A percentile compares a stretch with the other conserved stretches of the same genome.
These are phyloP conservation scores for Daubentonia madagascariensis DNA, from an alignment of 2,113 vertebrate genomes.

Conservation along the genomic window DNA sequence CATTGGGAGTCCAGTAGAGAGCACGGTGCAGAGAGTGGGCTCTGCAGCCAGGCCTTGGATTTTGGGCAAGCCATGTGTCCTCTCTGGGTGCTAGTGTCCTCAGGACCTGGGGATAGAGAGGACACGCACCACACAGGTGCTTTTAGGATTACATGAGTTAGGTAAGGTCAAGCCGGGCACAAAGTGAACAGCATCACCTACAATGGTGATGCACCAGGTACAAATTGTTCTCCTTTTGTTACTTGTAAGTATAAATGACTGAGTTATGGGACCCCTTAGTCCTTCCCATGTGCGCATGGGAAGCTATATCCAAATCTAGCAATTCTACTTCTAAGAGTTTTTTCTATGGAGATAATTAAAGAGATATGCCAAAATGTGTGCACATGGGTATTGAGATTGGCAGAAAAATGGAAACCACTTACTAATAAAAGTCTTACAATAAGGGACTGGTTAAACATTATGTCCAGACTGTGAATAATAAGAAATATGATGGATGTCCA, in stretches of 20 bases:
- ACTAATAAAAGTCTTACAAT: background rate
- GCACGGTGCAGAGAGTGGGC: background rate
- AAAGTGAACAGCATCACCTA: accelerated
- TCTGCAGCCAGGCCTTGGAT: background rate
- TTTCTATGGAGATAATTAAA: background rate
- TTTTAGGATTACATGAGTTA: background rate
- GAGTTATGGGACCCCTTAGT: background rate
- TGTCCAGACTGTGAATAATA: accelerated
- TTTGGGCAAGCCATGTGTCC: background rate
- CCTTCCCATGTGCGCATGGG: background rate
- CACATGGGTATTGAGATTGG: background rate
- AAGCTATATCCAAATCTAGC: background rate
- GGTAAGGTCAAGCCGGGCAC: background rate
- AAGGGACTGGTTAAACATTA: accelerated
- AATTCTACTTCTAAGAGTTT: background rate
- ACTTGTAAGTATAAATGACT: background rate
- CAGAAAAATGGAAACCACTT: background rate
- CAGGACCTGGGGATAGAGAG: background rate
- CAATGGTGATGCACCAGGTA: accelerated
- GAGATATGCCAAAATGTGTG: accelerated
- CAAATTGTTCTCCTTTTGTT: background rate
- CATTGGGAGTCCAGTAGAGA: background rate
- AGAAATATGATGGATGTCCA: background rate
- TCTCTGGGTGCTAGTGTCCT: background rate
- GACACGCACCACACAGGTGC: background rate